These are phyloP conservation scores for Cantharis rufa DNA, from an alignment of 2,888 invertebrate species.

Conservation along the genomic window DNA sequence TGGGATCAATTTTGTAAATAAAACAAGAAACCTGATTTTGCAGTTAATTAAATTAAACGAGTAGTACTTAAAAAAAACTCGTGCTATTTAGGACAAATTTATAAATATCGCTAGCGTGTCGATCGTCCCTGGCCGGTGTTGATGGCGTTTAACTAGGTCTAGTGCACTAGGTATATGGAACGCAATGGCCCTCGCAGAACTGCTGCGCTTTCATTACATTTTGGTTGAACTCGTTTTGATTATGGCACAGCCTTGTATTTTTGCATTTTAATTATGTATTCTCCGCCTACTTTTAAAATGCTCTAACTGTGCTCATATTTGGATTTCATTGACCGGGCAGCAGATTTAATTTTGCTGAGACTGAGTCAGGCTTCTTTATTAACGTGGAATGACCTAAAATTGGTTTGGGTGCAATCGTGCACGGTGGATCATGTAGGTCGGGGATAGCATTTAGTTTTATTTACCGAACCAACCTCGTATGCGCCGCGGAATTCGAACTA, in stretches of 20 bases:
- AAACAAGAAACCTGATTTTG: neutral
- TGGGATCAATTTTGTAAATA: neutral
- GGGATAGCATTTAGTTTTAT: neutral
- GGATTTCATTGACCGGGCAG: neutral
- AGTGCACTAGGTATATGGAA: constrained; percentile 58
- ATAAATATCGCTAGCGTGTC: constrained; percentile 18
- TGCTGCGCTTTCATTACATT: constrained; percentile 15
- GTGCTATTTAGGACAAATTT: constrained; percentile 12
- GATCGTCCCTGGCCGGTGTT: constrained; percentile 19
- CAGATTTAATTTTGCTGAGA: neutral
- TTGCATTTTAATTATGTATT: constrained; percentile 14
- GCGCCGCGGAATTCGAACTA: neutral
- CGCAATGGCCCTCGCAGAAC: constrained; percentile 48
- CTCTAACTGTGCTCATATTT: neutral
- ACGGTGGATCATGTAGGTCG: too few relatives aligned
- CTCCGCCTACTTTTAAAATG: neutral
- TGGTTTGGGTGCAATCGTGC: neutral
- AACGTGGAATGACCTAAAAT: neutral
- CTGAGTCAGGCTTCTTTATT: neutral
- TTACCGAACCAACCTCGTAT: neutral
- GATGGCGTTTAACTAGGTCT: constrained; percentile 51
- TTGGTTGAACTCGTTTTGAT: constrained; percentile 23
- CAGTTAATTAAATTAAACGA: neutral
- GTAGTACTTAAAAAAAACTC: neutral
- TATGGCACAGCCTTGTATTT: constrained; percentile 17